Conservation (phyloP, 2,113 vertebrate species). For the Passer domesticus region DNA sequence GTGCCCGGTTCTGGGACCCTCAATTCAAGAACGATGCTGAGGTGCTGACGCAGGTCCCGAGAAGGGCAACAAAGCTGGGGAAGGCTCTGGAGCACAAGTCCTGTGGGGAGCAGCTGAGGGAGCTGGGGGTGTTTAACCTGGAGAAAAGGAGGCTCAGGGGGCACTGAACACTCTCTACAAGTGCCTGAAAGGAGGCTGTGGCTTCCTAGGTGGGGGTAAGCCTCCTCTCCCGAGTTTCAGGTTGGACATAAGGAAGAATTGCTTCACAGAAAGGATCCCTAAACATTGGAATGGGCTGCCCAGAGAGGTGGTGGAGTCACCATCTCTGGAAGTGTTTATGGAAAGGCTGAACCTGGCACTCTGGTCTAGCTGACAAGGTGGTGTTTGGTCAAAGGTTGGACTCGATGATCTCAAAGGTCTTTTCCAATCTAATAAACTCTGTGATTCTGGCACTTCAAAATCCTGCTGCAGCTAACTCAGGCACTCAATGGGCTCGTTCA, state of each 20-base stretch:
- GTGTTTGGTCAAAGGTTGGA: not conserved
- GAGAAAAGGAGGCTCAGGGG: not conserved
- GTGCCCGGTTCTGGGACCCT: not conserved
- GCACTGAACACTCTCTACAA: fast-evolving
- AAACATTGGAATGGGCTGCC: too few species aligned
- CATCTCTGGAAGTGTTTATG: not conserved
- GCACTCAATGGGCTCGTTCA: not conserved
- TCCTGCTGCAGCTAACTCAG: not conserved
- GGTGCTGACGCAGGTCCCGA: not conserved
- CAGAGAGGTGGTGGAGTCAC: not conserved
- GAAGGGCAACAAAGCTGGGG: fast-evolving
- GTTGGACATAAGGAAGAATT: not conserved
- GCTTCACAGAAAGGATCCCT: not conserved
- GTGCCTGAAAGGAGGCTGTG: not conserved
- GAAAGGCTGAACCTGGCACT: not conserved
- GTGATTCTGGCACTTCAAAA: not conserved
- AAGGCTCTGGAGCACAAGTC: not conserved
- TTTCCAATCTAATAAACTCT: not conserved
- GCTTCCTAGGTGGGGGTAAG: not conserved
- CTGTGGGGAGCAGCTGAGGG: not conserved
- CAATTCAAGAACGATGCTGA: not conserved
- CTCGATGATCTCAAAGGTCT: not conserved
- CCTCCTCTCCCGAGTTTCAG: not conserved
- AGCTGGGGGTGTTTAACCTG: not conserved
- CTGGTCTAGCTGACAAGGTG: not conserved